phyloP scores from a whole-genome alignment of 1,140 invertebrate species.

The Pachyrhynchus sulphureomaculatus region DNA sequence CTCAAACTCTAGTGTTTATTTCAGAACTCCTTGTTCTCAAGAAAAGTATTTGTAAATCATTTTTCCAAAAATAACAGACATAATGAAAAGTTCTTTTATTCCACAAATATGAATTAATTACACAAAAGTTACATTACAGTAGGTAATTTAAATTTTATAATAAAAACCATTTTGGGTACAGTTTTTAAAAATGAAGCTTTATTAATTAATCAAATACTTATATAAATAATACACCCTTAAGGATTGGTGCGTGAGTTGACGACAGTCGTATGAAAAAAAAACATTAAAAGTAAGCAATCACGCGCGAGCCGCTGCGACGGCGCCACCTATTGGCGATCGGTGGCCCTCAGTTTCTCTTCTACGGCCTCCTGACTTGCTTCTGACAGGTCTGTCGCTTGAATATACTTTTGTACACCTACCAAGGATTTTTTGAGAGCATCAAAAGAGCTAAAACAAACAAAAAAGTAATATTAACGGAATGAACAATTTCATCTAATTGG shows the following conservation, averaged over 20 bases:
- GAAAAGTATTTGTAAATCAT: no score
- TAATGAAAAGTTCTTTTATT: slow-evolving; percentile 14
- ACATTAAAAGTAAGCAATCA: slow-evolving; percentile 34
- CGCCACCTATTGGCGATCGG: slow-evolving; percentile 78
- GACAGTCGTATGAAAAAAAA: slow-evolving; percentile 44
- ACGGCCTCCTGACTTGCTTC: slow-evolving; percentile 89
- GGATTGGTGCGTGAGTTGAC: slow-evolving; percentile 43
- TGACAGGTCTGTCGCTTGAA: slow-evolving; percentile 91
- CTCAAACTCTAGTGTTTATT: no score
- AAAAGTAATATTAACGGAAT: slow-evolving; percentile 1
- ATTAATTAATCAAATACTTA: slow-evolving; percentile 53
- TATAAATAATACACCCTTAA: slow-evolving; percentile 48
- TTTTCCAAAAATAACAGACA: no score
- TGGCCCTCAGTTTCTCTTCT: slow-evolving; percentile 88
- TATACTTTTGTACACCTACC: slow-evolving; percentile 94
- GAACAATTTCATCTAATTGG: not conserved
- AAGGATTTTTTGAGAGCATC: slow-evolving; percentile 94
- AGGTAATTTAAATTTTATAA: slow-evolving; percentile 17
- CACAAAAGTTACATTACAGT: slow-evolving; percentile 17
- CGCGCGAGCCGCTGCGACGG: slow-evolving; percentile 1
- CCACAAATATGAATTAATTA: slow-evolving; percentile 15
- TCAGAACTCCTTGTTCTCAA: no score
- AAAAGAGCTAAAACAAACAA: slow-evolving; percentile 72
- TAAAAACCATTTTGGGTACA: slow-evolving; percentile 19
- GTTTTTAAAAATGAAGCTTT: slow-evolving; percentile 52